Conservation (phyloP, 2,797 vertebrate species). For the Falco cherrug region DNA sequence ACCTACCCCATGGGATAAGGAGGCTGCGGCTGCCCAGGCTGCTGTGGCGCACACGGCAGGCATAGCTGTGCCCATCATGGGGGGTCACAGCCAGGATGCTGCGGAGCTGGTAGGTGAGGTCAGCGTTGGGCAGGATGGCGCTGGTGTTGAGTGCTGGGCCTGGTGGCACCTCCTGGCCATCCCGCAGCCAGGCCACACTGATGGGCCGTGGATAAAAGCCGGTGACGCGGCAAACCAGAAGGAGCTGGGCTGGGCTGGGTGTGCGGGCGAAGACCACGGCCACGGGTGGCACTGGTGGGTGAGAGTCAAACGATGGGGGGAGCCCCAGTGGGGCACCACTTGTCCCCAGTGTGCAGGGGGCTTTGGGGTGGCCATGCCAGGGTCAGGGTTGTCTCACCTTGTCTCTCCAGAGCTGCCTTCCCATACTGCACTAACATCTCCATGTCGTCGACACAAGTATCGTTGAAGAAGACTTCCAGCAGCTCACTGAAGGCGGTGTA, state of each 20-base stretch:
- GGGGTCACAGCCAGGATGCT: neutral
- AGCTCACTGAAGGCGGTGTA: neutral
- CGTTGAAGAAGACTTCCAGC: neutral
- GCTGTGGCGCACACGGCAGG: neutral
- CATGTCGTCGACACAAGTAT: neutral
- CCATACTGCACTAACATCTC: neutral
- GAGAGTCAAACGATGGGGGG: neutral
- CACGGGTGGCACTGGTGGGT: neutral
- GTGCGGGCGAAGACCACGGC: neutral
- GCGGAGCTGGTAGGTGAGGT: constrained; percentile 37
- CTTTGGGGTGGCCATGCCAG: neutral
- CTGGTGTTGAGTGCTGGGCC: neutral
- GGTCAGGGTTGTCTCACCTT: neutral
- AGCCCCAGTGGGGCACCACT: accelerated
- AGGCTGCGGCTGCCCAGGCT: constrained; percentile 23
- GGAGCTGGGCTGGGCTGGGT: neutral
- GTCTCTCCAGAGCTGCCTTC: neutral
- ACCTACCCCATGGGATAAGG: constrained; percentile 17
- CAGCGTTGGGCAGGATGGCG: neutral
- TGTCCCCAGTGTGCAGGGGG: neutral
- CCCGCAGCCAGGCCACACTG: neutral
- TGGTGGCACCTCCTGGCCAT: neutral
- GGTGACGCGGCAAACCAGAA: neutral
- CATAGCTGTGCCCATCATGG: neutral
- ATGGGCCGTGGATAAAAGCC: constrained; percentile 16